Evolutionary conservation across 2,888 invertebrate species (phyloP).

Genomic region (Thecocarcelia acutangulata): DNA sequence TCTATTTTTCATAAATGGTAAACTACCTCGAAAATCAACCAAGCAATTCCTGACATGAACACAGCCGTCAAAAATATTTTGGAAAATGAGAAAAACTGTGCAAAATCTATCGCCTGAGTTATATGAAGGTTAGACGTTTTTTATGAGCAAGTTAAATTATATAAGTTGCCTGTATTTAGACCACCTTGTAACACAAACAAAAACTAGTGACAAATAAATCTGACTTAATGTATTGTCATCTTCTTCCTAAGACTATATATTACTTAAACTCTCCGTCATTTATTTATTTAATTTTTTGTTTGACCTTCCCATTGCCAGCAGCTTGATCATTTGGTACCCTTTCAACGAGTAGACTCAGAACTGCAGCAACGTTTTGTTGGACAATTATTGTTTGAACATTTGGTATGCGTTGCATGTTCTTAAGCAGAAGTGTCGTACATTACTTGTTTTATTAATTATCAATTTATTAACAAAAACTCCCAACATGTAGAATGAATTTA

Average conservation of each 20-base stretch:
- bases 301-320: neutral
- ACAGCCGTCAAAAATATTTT: no score
- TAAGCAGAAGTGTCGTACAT: constrained; percentile 75
- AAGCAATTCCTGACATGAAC: no score
- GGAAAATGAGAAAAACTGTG: no score
- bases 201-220: constrained; percentile 55
- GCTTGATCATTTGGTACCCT: constrained; percentile 8
- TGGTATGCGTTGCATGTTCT: constrained; percentile 74
- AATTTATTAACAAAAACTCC: constrained; percentile 74
- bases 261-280: constrained; percentile 15
- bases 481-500: constrained; percentile 51
- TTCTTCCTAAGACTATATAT: neutral
- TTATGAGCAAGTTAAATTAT: no score
- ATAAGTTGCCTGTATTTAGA: neutral
- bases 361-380: constrained; percentile 45
- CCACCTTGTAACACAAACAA: constrained; percentile 24
- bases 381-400: constrained; percentile 69
- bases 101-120: no score
- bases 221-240: constrained; percentile 37
- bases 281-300: neutral
- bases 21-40: no score
- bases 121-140: no score
- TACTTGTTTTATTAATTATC: constrained; percentile 79
- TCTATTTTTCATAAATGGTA: no score
- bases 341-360: neutral